Conservation (phyloP, 2,888 invertebrate species). For the Eurytoma adleriae region DNA sequence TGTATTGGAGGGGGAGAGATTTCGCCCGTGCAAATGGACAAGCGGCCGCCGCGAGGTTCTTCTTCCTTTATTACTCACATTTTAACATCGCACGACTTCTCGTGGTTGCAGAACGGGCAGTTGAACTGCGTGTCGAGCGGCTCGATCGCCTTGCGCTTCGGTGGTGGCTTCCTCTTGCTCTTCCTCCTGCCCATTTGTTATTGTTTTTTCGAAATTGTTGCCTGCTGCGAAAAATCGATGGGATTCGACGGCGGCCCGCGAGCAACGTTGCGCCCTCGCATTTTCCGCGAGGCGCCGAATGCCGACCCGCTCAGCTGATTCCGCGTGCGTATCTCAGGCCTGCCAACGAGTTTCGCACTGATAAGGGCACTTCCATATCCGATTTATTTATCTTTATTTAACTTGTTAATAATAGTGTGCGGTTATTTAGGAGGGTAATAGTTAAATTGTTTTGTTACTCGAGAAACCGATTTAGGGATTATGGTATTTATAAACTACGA, state of each 20-base stretch:
- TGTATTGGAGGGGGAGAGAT: constrained; percentile 11
- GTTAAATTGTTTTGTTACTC: too few relatives aligned
- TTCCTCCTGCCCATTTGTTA: constrained; percentile 94
- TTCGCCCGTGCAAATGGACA: constrained; percentile 46
- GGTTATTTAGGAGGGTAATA: too few relatives aligned
- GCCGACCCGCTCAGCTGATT: not conserved
- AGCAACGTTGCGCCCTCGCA: not conserved
- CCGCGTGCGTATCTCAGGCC: not conserved
- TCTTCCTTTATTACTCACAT: constrained; percentile 83
- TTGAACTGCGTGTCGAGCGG: constrained; percentile 97
- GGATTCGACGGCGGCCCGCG: not conserved
- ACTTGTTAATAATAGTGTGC: too few relatives aligned
- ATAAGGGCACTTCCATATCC: too few relatives aligned
- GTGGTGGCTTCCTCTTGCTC: constrained; percentile 98
- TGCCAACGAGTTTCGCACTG: not conserved
- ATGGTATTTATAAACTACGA: too few relatives aligned
- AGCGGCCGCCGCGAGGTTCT: not conserved
- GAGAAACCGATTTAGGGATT: too few relatives aligned
- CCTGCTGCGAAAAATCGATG: constrained; percentile 12
- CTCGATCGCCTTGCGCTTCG: constrained; percentile 93
- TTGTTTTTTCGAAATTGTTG: constrained; percentile 27
- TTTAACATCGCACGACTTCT: constrained; percentile 99
- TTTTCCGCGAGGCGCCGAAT: not conserved
- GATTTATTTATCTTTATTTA: too few relatives aligned
- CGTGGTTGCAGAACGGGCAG: constrained; percentile 99